Conservation (phyloP, 2,113 vertebrate genomes). For the Camarhynchus parvulus region DNA sequence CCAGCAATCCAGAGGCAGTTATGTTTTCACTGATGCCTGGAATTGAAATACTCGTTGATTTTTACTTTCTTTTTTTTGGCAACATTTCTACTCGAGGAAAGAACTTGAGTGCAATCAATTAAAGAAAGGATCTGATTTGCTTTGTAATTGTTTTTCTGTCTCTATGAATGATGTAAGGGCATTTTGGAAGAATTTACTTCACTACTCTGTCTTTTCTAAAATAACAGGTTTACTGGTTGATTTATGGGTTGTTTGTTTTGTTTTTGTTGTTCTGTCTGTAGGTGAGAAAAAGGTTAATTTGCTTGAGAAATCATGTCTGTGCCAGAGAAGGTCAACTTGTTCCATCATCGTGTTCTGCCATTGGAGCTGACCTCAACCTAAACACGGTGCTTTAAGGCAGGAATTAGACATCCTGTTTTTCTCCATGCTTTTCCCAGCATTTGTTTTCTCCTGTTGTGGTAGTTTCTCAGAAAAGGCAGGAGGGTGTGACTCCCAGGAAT, state of each 20-base stretch:
- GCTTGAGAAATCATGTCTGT: slow-evolving; percentile 68
- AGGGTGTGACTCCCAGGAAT: not conserved
- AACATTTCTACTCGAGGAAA: slow-evolving; percentile 35
- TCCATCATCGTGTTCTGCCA: slow-evolving; percentile 59
- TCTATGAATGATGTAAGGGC: slow-evolving; percentile 66
- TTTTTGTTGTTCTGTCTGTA: slow-evolving; percentile 66
- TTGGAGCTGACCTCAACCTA: slow-evolving; percentile 45
- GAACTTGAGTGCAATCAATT: slow-evolving; percentile 68
- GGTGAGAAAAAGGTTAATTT: slow-evolving; percentile 73
- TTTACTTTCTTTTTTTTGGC: not conserved
- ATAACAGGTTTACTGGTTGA: slow-evolving; percentile 60
- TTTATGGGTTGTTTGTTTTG: slow-evolving; percentile 71
- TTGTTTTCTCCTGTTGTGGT: not conserved
- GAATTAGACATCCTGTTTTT: slow-evolving; percentile 46
- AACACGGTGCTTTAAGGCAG: not conserved
- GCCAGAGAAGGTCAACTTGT: slow-evolving; percentile 69
- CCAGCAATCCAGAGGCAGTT: not conserved
- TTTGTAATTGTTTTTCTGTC: slow-evolving; percentile 74
- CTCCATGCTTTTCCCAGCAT: not conserved
- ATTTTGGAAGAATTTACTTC: slow-evolving; percentile 65
- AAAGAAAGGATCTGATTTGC: slow-evolving; percentile 67
- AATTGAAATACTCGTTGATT: slow-evolving; percentile 12
- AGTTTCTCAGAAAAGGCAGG: not conserved
- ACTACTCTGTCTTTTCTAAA: slow-evolving; percentile 58
- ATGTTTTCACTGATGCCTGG: not conserved